phyloP scores from a whole-genome alignment of 92 coral and sea anemone genomes.

The Galaxea fascicularis region DNA sequence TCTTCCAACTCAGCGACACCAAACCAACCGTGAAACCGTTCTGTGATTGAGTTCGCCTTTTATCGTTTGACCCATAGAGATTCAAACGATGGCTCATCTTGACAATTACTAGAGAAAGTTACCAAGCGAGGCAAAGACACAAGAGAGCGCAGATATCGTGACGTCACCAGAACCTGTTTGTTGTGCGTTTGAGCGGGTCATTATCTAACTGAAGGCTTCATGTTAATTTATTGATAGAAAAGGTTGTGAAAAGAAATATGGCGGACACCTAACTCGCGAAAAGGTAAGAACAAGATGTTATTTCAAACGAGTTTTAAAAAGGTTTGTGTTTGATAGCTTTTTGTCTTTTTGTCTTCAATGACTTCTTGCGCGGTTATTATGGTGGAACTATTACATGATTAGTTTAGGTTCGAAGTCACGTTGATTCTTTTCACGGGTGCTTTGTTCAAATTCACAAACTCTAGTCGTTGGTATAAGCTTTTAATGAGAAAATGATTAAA shows the following conservation, averaged over 20 bases:
- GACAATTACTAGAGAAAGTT: background rate
- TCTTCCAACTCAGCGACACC: background rate
- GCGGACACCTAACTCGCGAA: constrained; percentile 60
- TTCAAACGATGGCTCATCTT: background rate
- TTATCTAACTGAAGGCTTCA: constrained; percentile 43
- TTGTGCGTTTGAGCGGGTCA: constrained; percentile 54
- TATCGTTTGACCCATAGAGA: background rate
- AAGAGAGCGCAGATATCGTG: constrained; percentile 1
- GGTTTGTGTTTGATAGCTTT: background rate
- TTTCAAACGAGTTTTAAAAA: background rate
- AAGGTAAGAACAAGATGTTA: constrained; percentile 50
- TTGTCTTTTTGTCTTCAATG: background rate
- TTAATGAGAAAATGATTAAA: background rate
- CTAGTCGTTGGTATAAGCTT: background rate
- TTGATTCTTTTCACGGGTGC: constrained; percentile 27
- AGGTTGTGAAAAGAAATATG: constrained; percentile 69
- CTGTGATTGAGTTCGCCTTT: background rate
- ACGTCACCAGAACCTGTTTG: constrained; percentile 57
- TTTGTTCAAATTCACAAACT: constrained; percentile 36
- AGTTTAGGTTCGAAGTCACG: constrained; percentile 26
- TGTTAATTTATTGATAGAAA: constrained; percentile 82
- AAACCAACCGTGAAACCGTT: constrained; percentile 18
- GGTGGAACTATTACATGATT: background rate
- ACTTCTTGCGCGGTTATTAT: background rate
- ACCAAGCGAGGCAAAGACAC: background rate